Evolutionary conservation across 2,113 vertebrate species (phyloP).

Genomic region (Carlito syrichta): DNA sequence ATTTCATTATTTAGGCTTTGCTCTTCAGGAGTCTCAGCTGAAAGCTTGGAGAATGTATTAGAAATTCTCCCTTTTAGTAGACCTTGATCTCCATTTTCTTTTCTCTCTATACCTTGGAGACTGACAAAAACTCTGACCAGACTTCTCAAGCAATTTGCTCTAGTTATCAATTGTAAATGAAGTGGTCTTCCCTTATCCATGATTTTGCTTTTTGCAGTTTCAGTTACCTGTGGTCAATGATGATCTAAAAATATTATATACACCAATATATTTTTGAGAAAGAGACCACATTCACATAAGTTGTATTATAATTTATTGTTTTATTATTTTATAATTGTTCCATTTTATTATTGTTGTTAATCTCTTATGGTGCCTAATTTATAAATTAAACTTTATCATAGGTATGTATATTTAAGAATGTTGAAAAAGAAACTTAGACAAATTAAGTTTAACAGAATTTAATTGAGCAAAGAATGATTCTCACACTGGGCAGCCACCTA

Average conservation of each 20-base stretch:
- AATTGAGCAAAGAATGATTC: too few species aligned
- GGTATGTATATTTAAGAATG: neutral
- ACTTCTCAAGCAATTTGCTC: neutral
- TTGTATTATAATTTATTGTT: neutral
- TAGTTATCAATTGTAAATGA: neutral
- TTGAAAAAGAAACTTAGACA: too few species aligned
- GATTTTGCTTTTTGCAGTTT: neutral
- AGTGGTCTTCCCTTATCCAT: neutral
- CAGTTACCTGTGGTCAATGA: neutral
- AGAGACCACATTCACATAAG: neutral
- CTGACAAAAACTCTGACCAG: neutral
- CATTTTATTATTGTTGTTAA: neutral
- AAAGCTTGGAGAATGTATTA: neutral
- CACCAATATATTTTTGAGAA: neutral
- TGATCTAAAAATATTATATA: neutral
- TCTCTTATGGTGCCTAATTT: neutral
- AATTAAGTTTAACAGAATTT: too few species aligned
- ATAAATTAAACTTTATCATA: neutral
- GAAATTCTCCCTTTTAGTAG: neutral
- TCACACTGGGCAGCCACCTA: too few species aligned
- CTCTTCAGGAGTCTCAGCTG: neutral
- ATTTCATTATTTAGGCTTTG: neutral
- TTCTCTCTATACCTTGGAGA: neutral
- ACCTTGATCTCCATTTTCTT: neutral
- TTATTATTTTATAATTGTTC: neutral